phyloP scores from a whole-genome alignment of 2,888 invertebrate species.

The Bibio marci region DNA sequence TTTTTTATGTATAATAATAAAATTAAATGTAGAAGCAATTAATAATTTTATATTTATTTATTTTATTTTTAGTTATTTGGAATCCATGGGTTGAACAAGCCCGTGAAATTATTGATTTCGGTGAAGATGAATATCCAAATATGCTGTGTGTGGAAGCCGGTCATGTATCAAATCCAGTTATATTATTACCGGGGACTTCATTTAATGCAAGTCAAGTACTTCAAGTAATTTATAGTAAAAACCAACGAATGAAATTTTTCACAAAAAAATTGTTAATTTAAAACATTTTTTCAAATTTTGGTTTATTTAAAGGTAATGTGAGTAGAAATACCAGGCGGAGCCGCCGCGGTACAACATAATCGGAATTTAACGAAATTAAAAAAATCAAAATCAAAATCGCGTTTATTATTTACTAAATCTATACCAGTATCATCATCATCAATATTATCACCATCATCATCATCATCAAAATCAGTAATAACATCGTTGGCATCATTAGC shows the following conservation, averaged over 20 bases:
- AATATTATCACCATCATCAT: slow-evolving; percentile 1
- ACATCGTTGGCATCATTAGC: too few species aligned
- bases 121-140: slow-evolving; percentile 91
- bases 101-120: slow-evolving; percentile 83
- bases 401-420: background rate
- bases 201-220: slow-evolving; percentile 84
- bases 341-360: slow-evolving; percentile 14
- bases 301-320: slow-evolving; percentile 20
- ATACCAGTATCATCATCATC: slow-evolving; percentile 1
- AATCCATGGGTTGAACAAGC: slow-evolving; percentile 93
- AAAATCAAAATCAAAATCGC: too few species aligned
- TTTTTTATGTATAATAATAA: background rate
- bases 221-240: slow-evolving; percentile 38
- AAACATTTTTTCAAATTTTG: too few species aligned
- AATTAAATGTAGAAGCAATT: background rate
- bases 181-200: slow-evolving; percentile 75
- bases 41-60: background rate
- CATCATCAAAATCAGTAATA: slow-evolving; percentile 1
- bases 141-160: slow-evolving; percentile 96
- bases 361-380: slow-evolving; percentile 3
- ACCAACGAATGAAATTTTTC: background rate
- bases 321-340: slow-evolving; percentile 27
- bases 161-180: slow-evolving; percentile 72
- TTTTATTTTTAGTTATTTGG: slow-evolving; percentile 62
- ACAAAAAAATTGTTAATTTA: background rate